A percentile compares a stretch with the other conserved stretches of the same genome.
These are phyloP conservation scores for Eurytoma adleriae DNA, from an alignment of 2,888 invertebrate species.

Conservation along the genomic window DNA sequence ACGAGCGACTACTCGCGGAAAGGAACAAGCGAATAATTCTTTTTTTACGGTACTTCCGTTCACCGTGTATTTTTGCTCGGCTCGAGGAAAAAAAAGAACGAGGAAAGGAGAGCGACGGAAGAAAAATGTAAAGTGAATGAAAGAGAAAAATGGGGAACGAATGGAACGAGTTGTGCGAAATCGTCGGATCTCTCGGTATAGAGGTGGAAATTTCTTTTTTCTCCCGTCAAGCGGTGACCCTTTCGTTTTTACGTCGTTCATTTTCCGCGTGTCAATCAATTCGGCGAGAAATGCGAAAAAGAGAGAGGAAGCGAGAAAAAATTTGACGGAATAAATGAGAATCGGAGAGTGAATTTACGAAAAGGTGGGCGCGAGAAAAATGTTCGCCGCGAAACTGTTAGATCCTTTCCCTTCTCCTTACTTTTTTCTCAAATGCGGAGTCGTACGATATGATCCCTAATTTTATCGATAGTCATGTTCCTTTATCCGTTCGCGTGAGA, in stretches of 20 bases:
- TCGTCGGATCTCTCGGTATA: conserved; percentile 1
- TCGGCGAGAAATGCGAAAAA: conserved; percentile 14
- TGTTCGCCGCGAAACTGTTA: neutral
- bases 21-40: conserved; percentile 16
- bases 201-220: conserved; percentile 5
- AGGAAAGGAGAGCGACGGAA: neutral
- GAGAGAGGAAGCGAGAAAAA: neutral
- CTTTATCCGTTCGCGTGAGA: conserved; percentile 47
- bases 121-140: conserved; percentile 1
- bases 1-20: neutral
- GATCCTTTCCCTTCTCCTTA: conserved; percentile 3
- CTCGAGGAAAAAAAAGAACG: neutral
- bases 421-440: conserved; percentile 21
- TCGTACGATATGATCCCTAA: neutral
- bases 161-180: neutral
- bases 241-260: neutral
- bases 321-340: conserved; percentile 31
- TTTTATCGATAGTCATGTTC: conserved; percentile 42
- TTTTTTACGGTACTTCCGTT: neutral
- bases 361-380: neutral
- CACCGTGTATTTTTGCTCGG: neutral
- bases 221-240: neutral
- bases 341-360: conserved; percentile 20
- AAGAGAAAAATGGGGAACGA: conserved; percentile 2
- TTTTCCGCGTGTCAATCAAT: conserved; percentile 29